A percentile compares a stretch with the other conserved stretches of the same genome.
Evolutionary conservation across 2,797 vertebrate genomes (phyloP).

Genomic region (Hyperoplus lanceolatus): DNA sequence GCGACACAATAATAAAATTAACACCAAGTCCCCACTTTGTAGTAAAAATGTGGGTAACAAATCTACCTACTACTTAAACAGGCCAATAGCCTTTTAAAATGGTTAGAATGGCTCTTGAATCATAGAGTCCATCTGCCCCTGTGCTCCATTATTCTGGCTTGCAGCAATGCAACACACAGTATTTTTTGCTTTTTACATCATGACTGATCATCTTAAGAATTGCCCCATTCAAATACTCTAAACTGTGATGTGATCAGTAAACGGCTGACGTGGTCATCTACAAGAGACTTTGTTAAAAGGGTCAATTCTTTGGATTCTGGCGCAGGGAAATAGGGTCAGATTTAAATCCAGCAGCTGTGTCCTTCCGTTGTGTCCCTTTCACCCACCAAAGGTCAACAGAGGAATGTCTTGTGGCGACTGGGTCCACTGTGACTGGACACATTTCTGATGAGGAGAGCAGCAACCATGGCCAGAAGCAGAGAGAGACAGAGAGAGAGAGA

Average conservation of each 20-base stretch:
- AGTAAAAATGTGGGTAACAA: conserved; percentile 16
- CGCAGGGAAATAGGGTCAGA: conserved; percentile 66
- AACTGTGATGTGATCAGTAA: conserved; percentile 44
- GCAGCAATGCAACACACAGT: not conserved
- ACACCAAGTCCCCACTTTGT: not conserved
- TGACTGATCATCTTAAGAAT: conserved; percentile 6
- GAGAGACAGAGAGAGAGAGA: conserved; percentile 13
- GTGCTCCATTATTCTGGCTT: conserved; percentile 16
- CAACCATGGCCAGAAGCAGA: conserved; percentile 29
- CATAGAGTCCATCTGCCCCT: conserved; percentile 29
- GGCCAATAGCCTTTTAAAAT: conserved; percentile 30
- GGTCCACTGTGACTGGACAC: conserved; percentile 70
- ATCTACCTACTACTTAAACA: conserved; percentile 11
- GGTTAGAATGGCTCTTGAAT: conserved; percentile 31
- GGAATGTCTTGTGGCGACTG: conserved; percentile 70
- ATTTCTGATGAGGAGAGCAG: conserved; percentile 59
- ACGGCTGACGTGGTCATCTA: conserved; percentile 35
- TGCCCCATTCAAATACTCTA: conserved; percentile 38
- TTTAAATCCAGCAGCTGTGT: conserved; percentile 55
- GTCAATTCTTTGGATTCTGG: conserved; percentile 50
- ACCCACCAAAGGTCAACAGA: conserved; percentile 68
- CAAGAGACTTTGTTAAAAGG: conserved; percentile 39
- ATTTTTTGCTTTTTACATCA: conserved; percentile 9
- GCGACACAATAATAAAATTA: conserved; percentile 3
- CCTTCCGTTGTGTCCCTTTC: conserved; percentile 51